phyloP scores from a whole-genome alignment of 2,888 invertebrate species.

The Oscheius onirici region DNA sequence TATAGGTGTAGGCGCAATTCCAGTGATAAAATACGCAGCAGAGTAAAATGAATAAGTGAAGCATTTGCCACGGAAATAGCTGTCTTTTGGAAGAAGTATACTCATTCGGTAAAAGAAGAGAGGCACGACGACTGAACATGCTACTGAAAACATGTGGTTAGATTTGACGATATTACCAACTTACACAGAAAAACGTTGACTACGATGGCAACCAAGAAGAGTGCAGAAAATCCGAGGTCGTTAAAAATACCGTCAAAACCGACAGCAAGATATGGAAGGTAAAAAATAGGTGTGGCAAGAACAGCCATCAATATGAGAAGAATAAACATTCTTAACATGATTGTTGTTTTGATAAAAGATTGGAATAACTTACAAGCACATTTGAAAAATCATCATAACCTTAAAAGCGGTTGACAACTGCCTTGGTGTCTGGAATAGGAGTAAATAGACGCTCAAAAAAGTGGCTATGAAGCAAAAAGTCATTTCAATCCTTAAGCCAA shows the following conservation, averaged over 20 bases:
- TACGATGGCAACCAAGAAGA: not conserved
- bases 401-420: not conserved
- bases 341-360: not conserved
- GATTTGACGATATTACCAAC: not conserved
- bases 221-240: not conserved
- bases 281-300: not conserved
- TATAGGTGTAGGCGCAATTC: not conserved
- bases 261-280: not conserved
- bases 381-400: not conserved
- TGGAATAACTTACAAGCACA: not conserved
- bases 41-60: not conserved
- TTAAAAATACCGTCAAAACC: not conserved
- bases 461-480: not conserved
- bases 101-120: not conserved
- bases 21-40: not conserved
- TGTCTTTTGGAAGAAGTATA: not conserved
- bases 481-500: not conserved
- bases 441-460: not conserved
- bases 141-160: not conserved
- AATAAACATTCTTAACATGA: not conserved
- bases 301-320: not conserved
- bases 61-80: not conserved
- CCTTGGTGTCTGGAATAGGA: not conserved
- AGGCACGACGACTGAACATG: not conserved
- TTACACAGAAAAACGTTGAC: not conserved